These are phyloP conservation scores for Himalopsyche japonica DNA, from an alignment of 2,888 invertebrate genomes.

Conservation along the genomic window DNA sequence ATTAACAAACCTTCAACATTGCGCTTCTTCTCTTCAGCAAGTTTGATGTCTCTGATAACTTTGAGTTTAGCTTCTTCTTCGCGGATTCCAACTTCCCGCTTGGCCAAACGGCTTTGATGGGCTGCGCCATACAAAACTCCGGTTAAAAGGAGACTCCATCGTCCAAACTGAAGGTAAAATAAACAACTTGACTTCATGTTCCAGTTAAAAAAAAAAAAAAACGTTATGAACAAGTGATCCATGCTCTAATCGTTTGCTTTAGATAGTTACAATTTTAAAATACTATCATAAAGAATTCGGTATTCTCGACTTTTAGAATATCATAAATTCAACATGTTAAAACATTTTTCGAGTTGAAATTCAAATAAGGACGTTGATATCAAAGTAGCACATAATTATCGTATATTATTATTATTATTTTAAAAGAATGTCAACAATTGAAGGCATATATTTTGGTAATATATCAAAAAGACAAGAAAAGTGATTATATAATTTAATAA, in stretches of 20 bases:
- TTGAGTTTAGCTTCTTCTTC: conserved; percentile 72
- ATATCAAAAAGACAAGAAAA: conserved; percentile 43
- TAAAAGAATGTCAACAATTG: not conserved
- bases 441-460: not conserved
- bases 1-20: conserved; percentile 59
- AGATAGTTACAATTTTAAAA: not conserved
- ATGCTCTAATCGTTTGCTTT: not conserved
- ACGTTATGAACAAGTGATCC: not conserved
- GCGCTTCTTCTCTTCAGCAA: conserved; percentile 71
- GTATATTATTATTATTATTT: too few relatives aligned
- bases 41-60: conserved; percentile 68
- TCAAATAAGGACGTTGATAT: too few relatives aligned
- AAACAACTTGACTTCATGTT: too few relatives aligned
- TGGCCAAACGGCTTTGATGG: conserved; percentile 70
- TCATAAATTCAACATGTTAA: too few relatives aligned
- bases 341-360: too few relatives aligned
- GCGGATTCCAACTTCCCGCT: conserved; percentile 66
- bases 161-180: conserved; percentile 66
- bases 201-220: not conserved
- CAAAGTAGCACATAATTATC: too few relatives aligned
- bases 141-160: conserved; percentile 76
- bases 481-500: conserved; percentile 53
- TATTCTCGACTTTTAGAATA: too few relatives aligned
- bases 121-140: conserved; percentile 78
- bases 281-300: too few relatives aligned